Evolutionary conservation across 2,888 invertebrate species (phyloP), one percentile per base, ranked within the genome.

Genomic region (Heliconius ismenius): DNA sequence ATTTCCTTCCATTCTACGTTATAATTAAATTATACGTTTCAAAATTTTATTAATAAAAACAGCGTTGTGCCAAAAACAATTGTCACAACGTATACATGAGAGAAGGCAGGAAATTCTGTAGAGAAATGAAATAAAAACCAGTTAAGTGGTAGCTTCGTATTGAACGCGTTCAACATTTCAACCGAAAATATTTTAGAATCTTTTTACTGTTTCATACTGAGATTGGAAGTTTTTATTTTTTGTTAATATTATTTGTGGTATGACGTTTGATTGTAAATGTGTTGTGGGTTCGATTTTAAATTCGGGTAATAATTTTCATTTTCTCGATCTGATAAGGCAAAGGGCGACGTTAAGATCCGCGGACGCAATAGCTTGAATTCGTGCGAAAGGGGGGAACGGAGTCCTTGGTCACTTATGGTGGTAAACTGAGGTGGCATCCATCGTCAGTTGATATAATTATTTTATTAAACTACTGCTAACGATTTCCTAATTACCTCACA

Each of bases 41-140:
- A 70, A 26, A 28, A 32, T 64, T 24, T 32, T 63, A 63, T 68
- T 74, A 60, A 60, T 74, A 70, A 75, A 70, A 63, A 63, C 63
- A 69, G 49, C 32, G 54, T n/a, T n/a, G 54, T 36, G 75, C 70
- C 63, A 64, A 60, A 39, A 75, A 70, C 63, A 63, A 70, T 75
- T 70, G 63, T 70, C 75, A 32, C 62, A 70, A 68, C 58, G 28
- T n/a, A 36, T n/a, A 64, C 64, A 75, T 26, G 69, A 70, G 75
- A 69, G 18, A 26, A n/a, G 32, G 15, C 63, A 24, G 75, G 75
- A 70, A 75, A 70, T 63, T 63, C 60, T 70, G 75, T 49, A 54
- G 69, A 70, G 63, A 62, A 70, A 63, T 54, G 69, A 75, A 70
- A 70, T 70, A 70, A 75, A 75, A 75, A 70, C 75, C 49, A 3